These are phyloP conservation scores for Heteromurus nitidus DNA, from an alignment of 2,888 invertebrate species.

Conservation along the genomic window DNA sequence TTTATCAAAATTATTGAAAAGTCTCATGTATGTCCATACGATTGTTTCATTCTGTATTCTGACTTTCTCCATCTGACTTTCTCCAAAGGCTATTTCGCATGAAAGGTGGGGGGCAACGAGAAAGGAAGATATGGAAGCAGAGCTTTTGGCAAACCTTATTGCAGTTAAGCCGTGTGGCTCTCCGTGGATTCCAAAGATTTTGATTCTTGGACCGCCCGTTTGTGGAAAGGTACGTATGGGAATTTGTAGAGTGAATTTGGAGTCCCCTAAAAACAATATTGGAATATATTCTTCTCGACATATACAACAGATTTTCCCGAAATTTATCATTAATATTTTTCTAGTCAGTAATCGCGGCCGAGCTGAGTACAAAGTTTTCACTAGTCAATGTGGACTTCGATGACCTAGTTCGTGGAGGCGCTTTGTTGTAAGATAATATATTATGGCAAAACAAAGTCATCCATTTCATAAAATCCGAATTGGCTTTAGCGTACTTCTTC, in stretches of 20 bases:
- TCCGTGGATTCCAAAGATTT: slow-evolving; percentile 69
- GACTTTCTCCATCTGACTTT: not conserved
- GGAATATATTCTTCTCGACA: too few relatives aligned
- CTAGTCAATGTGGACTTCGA: slow-evolving; percentile 67
- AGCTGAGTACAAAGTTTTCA: slow-evolving; percentile 57
- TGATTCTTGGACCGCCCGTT: slow-evolving; percentile 66
- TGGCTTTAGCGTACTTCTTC: not conserved
- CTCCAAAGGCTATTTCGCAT: slow-evolving; percentile 48
- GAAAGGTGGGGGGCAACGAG: slow-evolving; percentile 55
- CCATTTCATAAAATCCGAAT: too few relatives aligned
- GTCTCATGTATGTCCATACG: not conserved
- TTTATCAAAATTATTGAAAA: not conserved
- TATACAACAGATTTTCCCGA: too few relatives aligned
- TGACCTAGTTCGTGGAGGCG: slow-evolving; percentile 66
- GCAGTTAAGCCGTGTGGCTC: slow-evolving; percentile 62
- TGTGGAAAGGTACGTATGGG: slow-evolving; percentile 46
- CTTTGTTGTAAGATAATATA: slow-evolving; percentile 40
- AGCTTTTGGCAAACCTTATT: slow-evolving; percentile 65
- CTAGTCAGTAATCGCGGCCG: slow-evolving; percentile 56
- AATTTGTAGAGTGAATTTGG: too few relatives aligned
- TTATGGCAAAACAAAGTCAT: too few relatives aligned
- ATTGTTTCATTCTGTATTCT: not conserved
- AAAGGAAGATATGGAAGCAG: slow-evolving; percentile 65
- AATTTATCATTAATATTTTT: too few relatives aligned
- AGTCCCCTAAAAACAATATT: too few relatives aligned